Base-by-base conservation (phyloP, 2,113 vertebrate genomes). In the Struthio camelus region DNA sequence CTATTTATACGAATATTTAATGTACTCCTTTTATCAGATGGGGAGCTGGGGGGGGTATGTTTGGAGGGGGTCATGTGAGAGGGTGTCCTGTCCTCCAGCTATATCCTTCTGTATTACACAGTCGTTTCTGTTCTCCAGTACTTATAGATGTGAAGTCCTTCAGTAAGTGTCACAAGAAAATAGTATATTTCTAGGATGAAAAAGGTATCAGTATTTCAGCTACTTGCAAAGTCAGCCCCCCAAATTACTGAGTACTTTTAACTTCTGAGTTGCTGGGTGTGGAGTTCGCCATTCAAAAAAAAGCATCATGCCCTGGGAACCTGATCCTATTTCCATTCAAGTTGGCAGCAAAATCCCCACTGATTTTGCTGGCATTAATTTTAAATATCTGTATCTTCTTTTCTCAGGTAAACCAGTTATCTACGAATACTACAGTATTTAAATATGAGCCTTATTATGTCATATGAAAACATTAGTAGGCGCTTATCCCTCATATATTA, bases 351-450 rank as follows among this genome's bases (percentile, higher is more conserved):
- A 86, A 91, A 71, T 62, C n/a, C 28, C 23, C 14, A 23, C 25
- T 78, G 54, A 10, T 85, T 89, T 93, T 72, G 20, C 64, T 61
- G 88, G 51, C 50, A 76, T 30, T 30, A 28, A 54, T 64, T 90
- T 89, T 84, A 72, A 81, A 89, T 78, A 42, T 46, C 64, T 62
- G 44, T 19, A 34, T 97, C 46, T 65, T 81, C 69, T 94, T 86
- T 92, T 80, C 38, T 75, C 65, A 77, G 38, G 32, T 91, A 93
- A 91, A 66, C 36, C 59, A 18, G 50, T 87, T 96, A 84, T 90
- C 58, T 50, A 17, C 79, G 72, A 80, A 95, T 69, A 65, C 51
- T 17, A 22, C 19, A 36, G n/a, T 90, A 90, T 88, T 94, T 91
- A 73, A 94, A 91, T 86, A 44, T 79, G 20, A 79, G 28, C 24